Evolutionary conservation across 2,888 invertebrate genomes (phyloP).

Genomic region (Pseudococcus viburni): DNA sequence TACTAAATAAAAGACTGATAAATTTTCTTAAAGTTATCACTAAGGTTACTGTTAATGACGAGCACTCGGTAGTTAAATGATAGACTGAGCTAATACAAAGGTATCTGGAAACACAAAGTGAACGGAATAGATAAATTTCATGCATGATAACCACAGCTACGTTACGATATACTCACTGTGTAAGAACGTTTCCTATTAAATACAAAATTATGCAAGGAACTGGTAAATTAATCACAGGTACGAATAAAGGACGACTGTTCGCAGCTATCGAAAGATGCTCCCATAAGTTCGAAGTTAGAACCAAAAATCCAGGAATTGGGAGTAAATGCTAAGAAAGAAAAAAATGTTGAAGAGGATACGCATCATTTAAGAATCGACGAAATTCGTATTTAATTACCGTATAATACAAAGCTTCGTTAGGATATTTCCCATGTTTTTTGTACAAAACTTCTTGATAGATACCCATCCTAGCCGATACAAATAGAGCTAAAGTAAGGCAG

Average conservation of each 20-base stretch:
- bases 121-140: constrained; percentile 63
- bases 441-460: constrained; percentile 93
- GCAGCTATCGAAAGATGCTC: constrained; percentile 83
- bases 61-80: constrained; percentile 92
- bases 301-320: constrained; percentile 89
- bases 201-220: constrained; percentile 85
- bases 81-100: constrained; percentile 96
- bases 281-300: constrained; percentile 83
- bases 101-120: constrained; percentile 74
- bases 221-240: constrained; percentile 76
- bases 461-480: constrained; percentile 95
- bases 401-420: constrained; percentile 88
- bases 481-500: constrained; percentile 88
- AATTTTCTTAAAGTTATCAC: constrained; percentile 97
- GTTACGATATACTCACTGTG: constrained; percentile 78
- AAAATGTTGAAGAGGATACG: constrained; percentile 68
- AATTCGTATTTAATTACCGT: constrained; percentile 74
- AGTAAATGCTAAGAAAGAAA: constrained; percentile 82
- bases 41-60: constrained; percentile 93
- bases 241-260: constrained; percentile 75
- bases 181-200: constrained; percentile 85
- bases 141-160: neutral
- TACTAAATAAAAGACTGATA: constrained; percentile 93
- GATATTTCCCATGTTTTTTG: constrained; percentile 89
- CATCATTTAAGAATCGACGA: neutral